Conservation (phyloP, 2,113 vertebrate species). For the Clarias gariepinus region DNA sequence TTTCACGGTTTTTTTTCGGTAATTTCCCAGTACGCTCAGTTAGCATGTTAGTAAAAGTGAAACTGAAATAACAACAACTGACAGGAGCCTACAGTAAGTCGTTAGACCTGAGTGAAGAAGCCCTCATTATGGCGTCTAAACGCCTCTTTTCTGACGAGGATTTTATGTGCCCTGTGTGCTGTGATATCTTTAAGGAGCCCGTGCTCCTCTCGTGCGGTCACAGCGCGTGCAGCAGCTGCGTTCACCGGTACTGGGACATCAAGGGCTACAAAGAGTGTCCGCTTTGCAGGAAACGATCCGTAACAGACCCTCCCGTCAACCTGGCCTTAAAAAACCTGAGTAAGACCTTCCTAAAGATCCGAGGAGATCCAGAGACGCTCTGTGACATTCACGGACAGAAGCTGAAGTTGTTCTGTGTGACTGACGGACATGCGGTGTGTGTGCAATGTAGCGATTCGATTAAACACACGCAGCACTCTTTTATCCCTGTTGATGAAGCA, state of each 20-base stretch:
- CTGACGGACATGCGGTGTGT: constrained; percentile 19
- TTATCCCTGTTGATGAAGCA: constrained; percentile 30
- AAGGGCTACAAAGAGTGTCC: constrained; percentile 2
- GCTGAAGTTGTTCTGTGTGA: constrained; percentile 41
- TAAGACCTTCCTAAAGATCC: neutral
- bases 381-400: constrained; percentile 33
- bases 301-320: neutral
- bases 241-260: constrained; percentile 17
- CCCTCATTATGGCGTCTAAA: constrained; percentile 27
- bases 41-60: neutral
- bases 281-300: neutral
- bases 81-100: neutral
- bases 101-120: neutral
- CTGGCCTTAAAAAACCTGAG: constrained; percentile 34
- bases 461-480: constrained; percentile 9
- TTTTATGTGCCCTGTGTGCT: constrained; percentile 32
- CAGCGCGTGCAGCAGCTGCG: constrained; percentile 22
- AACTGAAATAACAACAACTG: neutral
- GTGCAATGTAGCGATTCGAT: constrained; percentile 24
- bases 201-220: constrained; percentile 34
- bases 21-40: neutral
- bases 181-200: constrained; percentile 3
- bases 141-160: constrained; percentile 24
- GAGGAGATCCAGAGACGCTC: neutral
- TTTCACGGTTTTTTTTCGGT: neutral